Evolutionary conservation across 2,797 vertebrate genomes (phyloP).

Genomic region (Lacerta agilis): DNA sequence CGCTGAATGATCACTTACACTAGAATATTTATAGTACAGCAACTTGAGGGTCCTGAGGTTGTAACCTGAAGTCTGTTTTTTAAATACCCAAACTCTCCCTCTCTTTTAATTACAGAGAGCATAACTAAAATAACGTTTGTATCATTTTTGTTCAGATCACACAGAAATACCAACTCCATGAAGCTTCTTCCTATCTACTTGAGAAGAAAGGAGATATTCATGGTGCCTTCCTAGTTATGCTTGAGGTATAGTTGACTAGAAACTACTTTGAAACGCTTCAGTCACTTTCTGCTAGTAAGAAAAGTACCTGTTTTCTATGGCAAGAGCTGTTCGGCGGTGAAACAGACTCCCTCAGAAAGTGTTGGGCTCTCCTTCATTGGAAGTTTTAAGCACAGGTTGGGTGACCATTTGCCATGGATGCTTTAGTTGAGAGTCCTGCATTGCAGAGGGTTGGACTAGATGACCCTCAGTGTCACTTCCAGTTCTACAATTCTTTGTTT

Average conservation of each 20-base stretch:
- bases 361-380: too few species aligned
- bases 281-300: neutral
- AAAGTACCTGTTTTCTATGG: too few species aligned
- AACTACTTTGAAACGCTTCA: neutral
- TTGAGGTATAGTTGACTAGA: slow-evolving; percentile 82
- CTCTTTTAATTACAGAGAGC: slow-evolving; percentile 1
- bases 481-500: neutral
- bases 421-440: too few species aligned
- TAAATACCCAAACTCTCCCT: neutral
- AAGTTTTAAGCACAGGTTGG: neutral
- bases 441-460: too few species aligned
- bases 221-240: slow-evolving; percentile 89
- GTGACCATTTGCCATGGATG: too few species aligned
- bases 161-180: slow-evolving; percentile 84
- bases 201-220: slow-evolving; percentile 93
- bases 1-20: neutral
- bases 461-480: too few species aligned
- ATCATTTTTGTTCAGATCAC: slow-evolving; percentile 82
- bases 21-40: neutral
- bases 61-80: neutral
- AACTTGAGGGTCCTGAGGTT: neutral
- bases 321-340: too few species aligned
- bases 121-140: neutral
- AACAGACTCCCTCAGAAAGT: too few species aligned
- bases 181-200: slow-evolving; percentile 89